Base-by-base conservation (phyloP, 1,140 invertebrate genomes). In the Hylaeus anthracinus region DNA sequence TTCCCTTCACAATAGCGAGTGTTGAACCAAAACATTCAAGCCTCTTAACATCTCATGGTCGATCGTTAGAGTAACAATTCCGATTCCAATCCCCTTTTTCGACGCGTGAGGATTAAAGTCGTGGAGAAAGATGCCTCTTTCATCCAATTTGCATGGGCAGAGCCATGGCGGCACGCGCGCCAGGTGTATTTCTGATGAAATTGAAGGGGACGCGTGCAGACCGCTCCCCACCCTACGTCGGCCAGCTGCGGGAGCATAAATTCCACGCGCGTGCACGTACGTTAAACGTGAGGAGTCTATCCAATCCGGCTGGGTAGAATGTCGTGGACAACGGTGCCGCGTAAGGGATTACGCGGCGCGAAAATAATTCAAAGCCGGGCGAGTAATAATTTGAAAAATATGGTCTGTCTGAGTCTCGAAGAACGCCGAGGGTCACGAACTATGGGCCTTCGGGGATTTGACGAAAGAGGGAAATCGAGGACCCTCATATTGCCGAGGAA, bases 111-210 rank as follows among this genome's bases (percentile, higher is more conserved):
- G 60, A 79, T 79, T 75, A 64, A 85, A 80, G 10, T 5, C 37
- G 26, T 26, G 41, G 45, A 51, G 39, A 77, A 85, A 60, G 64
- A 86, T 43, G 39, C 37, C 15, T 55, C 67, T 61, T 61, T 71
- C 79, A 67, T 85, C 69, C 63, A 82, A 82, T 86, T 86, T 70
- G 61, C 71, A 58, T 69, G 84, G 39, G 26, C 9, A 4, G 48
- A 64, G 73, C 71, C 58, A 79, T 48, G 26, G 45, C 37, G 69
- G 64, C 65, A 63, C 83, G 69, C 15, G 84, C 70, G 58, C 67
- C 84, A 86, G 83, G 70, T 85, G 84, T 83, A 61, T 78, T 60
- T 61, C 72, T 71, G 83, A 86, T 85, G 79, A 86, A 86, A 86
- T 86, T 78, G 75, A 84, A 45, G 80, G 43, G 56, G 60, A 81